phyloP scores from a whole-genome alignment of 1,140 invertebrate genomes.

The Zelostemma sp. region DNA sequence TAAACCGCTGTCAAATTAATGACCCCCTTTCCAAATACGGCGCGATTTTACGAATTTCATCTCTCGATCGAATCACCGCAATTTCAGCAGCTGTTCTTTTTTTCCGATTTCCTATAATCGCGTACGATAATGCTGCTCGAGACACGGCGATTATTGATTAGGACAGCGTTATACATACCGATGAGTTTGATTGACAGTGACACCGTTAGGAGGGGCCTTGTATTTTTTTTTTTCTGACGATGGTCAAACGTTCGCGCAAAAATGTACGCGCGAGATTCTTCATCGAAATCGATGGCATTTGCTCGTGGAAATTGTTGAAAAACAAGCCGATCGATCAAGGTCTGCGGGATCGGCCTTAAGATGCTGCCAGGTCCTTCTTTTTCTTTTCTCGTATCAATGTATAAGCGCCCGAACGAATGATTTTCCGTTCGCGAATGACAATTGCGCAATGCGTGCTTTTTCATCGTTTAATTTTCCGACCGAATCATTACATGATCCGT shows the following conservation, averaged over 20 bases:
- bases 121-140: slow-evolving; percentile 27
- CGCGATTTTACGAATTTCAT: background rate
- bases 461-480: no score
- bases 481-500: slow-evolving; percentile 22
- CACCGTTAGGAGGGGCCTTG: slow-evolving; percentile 62
- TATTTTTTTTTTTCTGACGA: slow-evolving; percentile 28
- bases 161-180: slow-evolving; percentile 60
- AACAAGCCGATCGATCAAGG: slow-evolving; percentile 4
- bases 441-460: slow-evolving; percentile 5
- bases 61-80: background rate
- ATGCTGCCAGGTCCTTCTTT: no score
- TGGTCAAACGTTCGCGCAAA: slow-evolving; percentile 30
- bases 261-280: background rate
- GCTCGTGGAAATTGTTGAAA: slow-evolving; percentile 5
- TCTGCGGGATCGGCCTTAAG: no score
- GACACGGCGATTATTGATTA: slow-evolving; percentile 58
- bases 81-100: no score
- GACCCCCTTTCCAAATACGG: background rate
- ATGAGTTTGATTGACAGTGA: slow-evolving; percentile 66
- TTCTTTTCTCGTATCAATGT: no score
- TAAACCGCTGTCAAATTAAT: slow-evolving; percentile 3
- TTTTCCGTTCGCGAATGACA: no score
- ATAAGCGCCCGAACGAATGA: no score
- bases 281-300: no score
- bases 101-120: no score